Conservation (phyloP, 2,888 invertebrate species). For the Autographa gamma region DNA sequence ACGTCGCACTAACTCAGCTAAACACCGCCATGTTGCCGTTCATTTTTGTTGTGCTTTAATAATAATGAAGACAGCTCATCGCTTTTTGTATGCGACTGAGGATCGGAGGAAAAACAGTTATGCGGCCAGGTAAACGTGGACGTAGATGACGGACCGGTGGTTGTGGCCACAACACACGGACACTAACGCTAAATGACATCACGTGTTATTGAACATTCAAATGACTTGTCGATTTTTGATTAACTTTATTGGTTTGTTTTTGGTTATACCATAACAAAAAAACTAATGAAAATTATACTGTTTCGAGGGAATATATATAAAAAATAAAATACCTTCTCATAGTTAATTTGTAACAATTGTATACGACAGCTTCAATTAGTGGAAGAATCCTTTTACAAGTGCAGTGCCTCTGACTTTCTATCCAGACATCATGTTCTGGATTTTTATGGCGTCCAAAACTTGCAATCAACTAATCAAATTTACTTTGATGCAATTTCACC, state of each 20-base stretch:
- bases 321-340: too few species aligned
- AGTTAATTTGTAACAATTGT: too few species aligned
- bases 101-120: constrained; percentile 85
- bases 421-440: too few species aligned
- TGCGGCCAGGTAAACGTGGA: constrained; percentile 80
- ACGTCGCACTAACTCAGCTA: constrained; percentile 74
- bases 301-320: too few species aligned
- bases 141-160: constrained; percentile 65
- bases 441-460: constrained; percentile 42
- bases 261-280: too few species aligned
- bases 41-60: constrained; percentile 79
- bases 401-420: too few species aligned
- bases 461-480: constrained; percentile 77
- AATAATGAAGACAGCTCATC: constrained; percentile 80
- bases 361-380: too few species aligned
- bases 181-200: constrained; percentile 27
- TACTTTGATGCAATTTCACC: constrained; percentile 52
- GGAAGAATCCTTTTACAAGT: too few species aligned
- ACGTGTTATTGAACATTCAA: constrained; percentile 20
- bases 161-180: constrained; percentile 44
- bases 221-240: background rate
- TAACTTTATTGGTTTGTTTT: background rate
- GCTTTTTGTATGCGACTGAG: constrained; percentile 82
- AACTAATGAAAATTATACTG: background rate
- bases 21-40: constrained; percentile 79